Base-by-base conservation (phyloP, 2,797 vertebrate species). In the Hyperoplus immaculatus region DNA sequence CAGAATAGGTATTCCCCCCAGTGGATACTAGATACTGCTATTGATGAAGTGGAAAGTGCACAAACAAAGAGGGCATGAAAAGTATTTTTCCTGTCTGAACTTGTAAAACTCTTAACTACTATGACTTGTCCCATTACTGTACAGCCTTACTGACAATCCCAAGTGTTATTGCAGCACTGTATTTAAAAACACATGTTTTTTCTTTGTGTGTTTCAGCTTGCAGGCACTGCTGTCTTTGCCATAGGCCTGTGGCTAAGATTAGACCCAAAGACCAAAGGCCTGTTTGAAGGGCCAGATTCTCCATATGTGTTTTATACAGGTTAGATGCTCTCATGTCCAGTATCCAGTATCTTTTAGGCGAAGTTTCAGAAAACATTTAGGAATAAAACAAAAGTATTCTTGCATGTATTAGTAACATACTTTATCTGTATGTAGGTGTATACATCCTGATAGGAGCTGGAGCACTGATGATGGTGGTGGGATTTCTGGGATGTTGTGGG, bases 401-500 rank as follows among this genome's bases (percentile, higher is more conserved):
- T 70, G 2, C 43, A 4, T 77, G 5, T 43, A 4, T 43, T n/a
- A 50, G 1, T 75, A 10, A 29, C 29, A 41, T 39, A 5, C 5
- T 73, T 1, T 78, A 4, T 81, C 18, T 83, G 46, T 69, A 62
- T 88, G 43, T 77, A 99, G 98, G 97, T 69, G 96, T 99, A 43
- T 99, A 99, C 77, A 96, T 99, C 85, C 94, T 99, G 66, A 98
- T 99, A 63, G 97, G 93, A 72, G 97, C 96, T 12, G 98, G 98
- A 43, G 97, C 97, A 1, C 94, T 99, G 81, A 99, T 99, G 95
- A 99, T 99, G 97, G 87, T 99, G 49, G 97, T 99, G 88, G 98
- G 98, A 0, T 99, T 99, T 92, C 94, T 99, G 78, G 98, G 98
- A 87, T 99, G 98, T 82, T 99, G 97, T 72, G 98, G 98, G 14